Conservation (phyloP, 2,797 vertebrate genomes). For the Falco rusticolus region DNA sequence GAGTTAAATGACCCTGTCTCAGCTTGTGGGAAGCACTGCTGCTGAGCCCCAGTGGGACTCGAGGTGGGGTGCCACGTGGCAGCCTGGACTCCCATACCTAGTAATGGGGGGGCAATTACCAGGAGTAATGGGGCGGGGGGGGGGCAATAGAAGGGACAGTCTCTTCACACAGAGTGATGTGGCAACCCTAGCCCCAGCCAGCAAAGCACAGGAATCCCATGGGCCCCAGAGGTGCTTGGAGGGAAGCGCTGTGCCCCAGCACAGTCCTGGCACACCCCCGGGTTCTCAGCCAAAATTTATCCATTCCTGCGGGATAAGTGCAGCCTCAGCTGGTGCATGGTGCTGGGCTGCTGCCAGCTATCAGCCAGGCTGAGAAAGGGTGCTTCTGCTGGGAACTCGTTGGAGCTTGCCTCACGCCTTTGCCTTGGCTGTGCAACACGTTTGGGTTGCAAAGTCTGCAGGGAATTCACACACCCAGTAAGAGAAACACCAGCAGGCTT, state of each 20-base stretch:
- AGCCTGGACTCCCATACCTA: background rate
- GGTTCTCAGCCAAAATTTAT: background rate
- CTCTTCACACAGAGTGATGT: background rate
- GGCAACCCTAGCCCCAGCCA: no score
- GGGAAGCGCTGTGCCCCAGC: fast-evolving
- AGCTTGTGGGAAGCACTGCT: fast-evolving
- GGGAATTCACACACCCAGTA: background rate
- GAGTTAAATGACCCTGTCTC: background rate
- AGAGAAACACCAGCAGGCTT: background rate
- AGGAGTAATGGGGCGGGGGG: no score
- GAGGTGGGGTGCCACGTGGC: fast-evolving
- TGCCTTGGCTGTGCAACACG: background rate
- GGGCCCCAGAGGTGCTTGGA: fast-evolving
- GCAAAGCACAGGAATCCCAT: background rate
- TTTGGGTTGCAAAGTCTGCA: background rate
- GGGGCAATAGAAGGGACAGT: background rate
- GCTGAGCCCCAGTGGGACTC: fast-evolving
- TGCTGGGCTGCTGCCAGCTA: background rate
- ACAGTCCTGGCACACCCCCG: fast-evolving
- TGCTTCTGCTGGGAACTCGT: background rate
- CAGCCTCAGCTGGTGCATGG: fast-evolving
- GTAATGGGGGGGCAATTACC: background rate
- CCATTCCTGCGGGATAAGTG: fast-evolving
- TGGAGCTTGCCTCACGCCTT: background rate
- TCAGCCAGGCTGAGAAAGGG: fast-evolving